phyloP scores from a whole-genome alignment of 2,113 vertebrate species.

The Glaucomys volans region DNA sequence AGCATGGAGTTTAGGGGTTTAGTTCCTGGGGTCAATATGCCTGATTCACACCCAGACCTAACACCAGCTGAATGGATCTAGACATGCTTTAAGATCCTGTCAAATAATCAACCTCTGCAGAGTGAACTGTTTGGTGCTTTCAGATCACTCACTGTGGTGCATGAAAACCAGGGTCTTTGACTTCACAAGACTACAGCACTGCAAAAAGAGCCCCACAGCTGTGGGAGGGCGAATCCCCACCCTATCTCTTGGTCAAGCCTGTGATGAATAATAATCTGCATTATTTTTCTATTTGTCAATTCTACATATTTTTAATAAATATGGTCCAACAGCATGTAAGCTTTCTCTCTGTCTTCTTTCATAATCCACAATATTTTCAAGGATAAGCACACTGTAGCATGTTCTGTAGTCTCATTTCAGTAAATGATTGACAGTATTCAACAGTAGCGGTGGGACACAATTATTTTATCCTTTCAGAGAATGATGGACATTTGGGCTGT shows the following conservation, averaged over 20 bases:
- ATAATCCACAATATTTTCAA: background rate
- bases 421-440: no score
- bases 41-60: background rate
- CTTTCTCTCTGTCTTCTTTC: background rate
- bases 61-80: background rate
- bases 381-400: background rate
- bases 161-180: background rate
- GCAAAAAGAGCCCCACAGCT: no score
- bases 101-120: background rate
- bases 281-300: no score
- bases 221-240: rapidly evolving
- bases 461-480: background rate
- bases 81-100: background rate
- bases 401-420: no score
- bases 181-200: background rate
- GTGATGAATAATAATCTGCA: no score
- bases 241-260: no score
- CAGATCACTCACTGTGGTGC: background rate
- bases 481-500: background rate
- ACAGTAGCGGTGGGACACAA: no score
- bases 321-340: no score
- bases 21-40: background rate
- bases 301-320: no score
- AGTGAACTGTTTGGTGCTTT: background rate
- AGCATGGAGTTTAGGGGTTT: background rate